These are phyloP conservation scores for Ctena decussata DNA, from an alignment of 2,888 invertebrate species.

Conservation along the genomic window DNA sequence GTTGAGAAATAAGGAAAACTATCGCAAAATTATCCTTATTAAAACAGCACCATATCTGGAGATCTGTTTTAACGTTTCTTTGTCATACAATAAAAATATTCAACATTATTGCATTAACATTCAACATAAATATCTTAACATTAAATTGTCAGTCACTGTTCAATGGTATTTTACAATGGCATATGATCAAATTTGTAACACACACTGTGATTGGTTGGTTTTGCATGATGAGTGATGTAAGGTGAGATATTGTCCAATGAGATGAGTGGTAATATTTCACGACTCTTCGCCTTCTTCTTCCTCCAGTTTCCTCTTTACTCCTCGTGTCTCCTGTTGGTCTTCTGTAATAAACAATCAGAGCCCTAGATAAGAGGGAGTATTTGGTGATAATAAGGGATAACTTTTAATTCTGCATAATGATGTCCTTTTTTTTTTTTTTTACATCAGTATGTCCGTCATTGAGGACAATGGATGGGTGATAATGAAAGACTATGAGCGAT, in stretches of 20 bases:
- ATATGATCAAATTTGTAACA: conserved; percentile 37
- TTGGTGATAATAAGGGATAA: too few relatives aligned
- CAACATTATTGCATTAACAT: not conserved
- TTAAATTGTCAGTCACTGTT: not conserved
- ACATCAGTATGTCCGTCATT: too few relatives aligned
- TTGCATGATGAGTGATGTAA: conserved; percentile 39
- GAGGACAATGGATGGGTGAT: too few relatives aligned
- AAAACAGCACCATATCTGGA: too few relatives aligned
- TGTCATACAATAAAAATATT: too few relatives aligned
- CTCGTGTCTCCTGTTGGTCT: conserved; percentile 74
- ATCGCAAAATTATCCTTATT: too few relatives aligned
- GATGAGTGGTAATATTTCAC: conserved; percentile 52
- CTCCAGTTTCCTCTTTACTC: conserved; percentile 76
- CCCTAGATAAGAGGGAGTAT: too few relatives aligned
- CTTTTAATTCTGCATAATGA: too few relatives aligned
- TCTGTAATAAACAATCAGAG: not conserved
- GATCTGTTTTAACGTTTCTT: too few relatives aligned
- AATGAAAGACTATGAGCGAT: too few relatives aligned
- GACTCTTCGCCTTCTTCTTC: conserved; percentile 72
- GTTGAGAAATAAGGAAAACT: too few relatives aligned
- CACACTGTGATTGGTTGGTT: conserved; percentile 62
- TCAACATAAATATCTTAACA: not conserved
- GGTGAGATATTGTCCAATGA: conserved; percentile 63
- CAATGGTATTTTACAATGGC: conserved; percentile 6
- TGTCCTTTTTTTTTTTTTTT: too few relatives aligned